phyloP scores from a whole-genome alignment of 2,797 vertebrate species.

The Liparis tanakae region DNA sequence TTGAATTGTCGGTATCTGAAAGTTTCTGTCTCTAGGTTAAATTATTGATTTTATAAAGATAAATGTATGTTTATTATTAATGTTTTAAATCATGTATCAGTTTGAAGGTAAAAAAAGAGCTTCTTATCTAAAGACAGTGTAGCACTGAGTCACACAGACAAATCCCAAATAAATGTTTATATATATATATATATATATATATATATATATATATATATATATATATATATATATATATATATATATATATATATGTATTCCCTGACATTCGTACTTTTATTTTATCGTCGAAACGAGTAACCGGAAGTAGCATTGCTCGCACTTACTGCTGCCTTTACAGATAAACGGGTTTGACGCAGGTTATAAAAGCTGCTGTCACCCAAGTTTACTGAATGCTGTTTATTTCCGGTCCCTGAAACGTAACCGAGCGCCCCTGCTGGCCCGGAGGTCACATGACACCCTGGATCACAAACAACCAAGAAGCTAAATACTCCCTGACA shows the following conservation, averaged over 20 bases:
- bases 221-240: no score
- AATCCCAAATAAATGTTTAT: no score
- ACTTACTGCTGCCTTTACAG: not conserved
- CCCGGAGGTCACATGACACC: not conserved
- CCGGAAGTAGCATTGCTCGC: not conserved
- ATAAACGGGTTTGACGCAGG: slow-evolving; percentile 17
- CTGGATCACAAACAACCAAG: not conserved
- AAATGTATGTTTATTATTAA: not conserved
- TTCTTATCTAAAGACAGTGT: not conserved
- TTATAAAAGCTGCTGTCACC: slow-evolving; percentile 44
- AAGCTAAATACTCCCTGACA: not conserved
- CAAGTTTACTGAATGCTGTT: slow-evolving; percentile 10
- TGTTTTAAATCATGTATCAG: not conserved
- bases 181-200: no score
- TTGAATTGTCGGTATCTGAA: not conserved
- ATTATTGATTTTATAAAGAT: not conserved
- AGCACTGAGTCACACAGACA: not conserved
- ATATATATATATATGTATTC: no score
- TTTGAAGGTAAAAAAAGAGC: not conserved
- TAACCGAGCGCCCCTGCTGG: slow-evolving; percentile 19
- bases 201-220: no score
- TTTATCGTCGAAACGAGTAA: accelerated
- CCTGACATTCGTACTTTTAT: not conserved
- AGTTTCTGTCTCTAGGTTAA: not conserved
- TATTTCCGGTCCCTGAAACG: not conserved